Evolutionary conservation across 2,797 vertebrate genomes (phyloP).

Genomic region (Mormyrops attenuatus): DNA sequence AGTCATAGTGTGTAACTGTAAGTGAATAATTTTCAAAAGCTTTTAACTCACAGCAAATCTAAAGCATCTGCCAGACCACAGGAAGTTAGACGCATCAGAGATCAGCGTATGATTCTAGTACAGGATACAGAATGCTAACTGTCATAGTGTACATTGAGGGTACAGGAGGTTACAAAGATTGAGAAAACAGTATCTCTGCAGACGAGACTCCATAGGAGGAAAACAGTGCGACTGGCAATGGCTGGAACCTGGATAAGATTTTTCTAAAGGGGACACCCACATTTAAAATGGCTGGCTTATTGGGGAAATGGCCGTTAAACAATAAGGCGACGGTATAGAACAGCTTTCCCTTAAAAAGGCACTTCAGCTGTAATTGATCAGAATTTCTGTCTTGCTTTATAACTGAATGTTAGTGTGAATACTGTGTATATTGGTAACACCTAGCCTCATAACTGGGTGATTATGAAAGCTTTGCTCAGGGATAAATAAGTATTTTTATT

Average conservation of each 20-base stretch:
- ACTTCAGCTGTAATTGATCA: background rate
- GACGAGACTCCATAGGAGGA: background rate
- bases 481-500: background rate
- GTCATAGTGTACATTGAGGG: background rate
- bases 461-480: background rate
- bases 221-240: background rate
- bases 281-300: background rate
- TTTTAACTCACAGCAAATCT: background rate
- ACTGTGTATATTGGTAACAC: background rate
- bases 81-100: slow-evolving; percentile 8
- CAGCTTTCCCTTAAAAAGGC: background rate
- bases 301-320: background rate
- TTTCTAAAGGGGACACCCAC: background rate
- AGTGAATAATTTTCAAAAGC: background rate
- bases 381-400: background rate
- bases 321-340: background rate
- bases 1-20: background rate
- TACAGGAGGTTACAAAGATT: background rate
- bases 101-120: slow-evolving; percentile 22
- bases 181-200: background rate
- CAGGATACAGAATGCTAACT: background rate
- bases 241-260: background rate
- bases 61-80: background rate
- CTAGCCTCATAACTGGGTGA: background rate
- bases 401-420: background rate